Conservation (phyloP, 2,888 invertebrate species). For the Conistra vaccinii region DNA sequence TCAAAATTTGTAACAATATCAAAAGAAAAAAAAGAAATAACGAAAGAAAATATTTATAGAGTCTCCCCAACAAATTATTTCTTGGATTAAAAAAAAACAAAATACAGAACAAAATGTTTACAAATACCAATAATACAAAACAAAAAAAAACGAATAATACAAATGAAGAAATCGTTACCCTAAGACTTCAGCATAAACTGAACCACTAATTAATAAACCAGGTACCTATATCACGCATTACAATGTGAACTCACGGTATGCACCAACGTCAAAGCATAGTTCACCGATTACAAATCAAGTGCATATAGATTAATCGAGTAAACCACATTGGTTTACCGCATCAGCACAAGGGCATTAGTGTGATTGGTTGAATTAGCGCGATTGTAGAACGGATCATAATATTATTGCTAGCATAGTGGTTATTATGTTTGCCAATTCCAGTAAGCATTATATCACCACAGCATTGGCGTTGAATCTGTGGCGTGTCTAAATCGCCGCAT, state of each 20-base stretch:
- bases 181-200: neutral
- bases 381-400: constrained; percentile 16
- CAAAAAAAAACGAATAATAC: too few species aligned
- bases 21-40: neutral
- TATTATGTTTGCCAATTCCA: constrained; percentile 1
- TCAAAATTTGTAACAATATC: neutral
- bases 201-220: neutral
- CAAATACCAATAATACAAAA: too few species aligned
- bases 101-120: neutral
- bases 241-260: constrained; percentile 16
- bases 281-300: constrained; percentile 40
- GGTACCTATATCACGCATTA: neutral
- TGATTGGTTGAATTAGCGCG: constrained; percentile 41
- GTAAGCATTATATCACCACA: neutral
- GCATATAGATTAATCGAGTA: constrained; percentile 30
- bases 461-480: neutral
- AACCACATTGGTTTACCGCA: constrained; percentile 43
- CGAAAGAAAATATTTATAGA: neutral
- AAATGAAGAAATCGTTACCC: neutral
- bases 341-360: constrained; percentile 27
- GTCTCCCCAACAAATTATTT: neutral
- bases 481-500: too few species aligned
- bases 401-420: neutral
- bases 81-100: neutral
- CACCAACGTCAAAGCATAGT: constrained; percentile 40